Evolutionary conservation across 2,797 vertebrate genomes (phyloP).

Genomic region (Cygnus olor): DNA sequence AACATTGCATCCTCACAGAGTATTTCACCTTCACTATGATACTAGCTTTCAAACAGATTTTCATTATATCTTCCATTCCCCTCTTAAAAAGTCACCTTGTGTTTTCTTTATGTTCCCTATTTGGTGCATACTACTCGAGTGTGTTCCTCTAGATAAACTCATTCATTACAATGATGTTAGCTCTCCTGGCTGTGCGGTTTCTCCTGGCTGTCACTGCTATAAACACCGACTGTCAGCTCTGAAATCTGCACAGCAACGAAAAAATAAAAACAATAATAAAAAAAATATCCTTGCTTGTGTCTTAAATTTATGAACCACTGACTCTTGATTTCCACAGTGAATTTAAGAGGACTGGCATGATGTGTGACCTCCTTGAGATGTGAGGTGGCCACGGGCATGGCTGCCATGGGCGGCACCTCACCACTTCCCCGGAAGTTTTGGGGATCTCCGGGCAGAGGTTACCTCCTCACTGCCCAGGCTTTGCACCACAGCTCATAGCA

Average conservation of each 20-base stretch:
- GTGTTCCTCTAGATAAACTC: not conserved
- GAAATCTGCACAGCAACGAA: not conserved
- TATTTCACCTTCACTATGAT: not conserved
- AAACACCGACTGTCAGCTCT: not conserved
- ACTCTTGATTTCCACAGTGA: not conserved
- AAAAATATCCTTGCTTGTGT: not conserved
- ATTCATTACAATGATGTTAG: not conserved
- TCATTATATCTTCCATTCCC: not conserved
- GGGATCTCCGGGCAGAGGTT: not conserved
- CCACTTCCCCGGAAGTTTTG: not conserved
- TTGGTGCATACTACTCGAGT: not conserved
- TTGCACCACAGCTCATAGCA: not conserved
- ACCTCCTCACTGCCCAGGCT: not conserved
- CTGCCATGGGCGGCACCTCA: not conserved
- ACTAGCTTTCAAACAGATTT: not conserved
- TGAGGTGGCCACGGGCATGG: not conserved
- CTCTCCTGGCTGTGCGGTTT: not conserved
- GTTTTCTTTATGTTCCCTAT: not conserved
- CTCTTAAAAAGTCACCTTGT: not conserved
- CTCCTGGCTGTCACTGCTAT: no score
- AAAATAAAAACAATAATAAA: no score
- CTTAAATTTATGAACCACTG: not conserved
- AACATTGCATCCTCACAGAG: not conserved
- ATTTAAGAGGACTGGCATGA: not conserved
- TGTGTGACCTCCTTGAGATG: accelerated